These are phyloP conservation scores for Poeciliopsis turneri DNA, from an alignment of 2,797 vertebrate genomes.

Conservation along the genomic window DNA sequence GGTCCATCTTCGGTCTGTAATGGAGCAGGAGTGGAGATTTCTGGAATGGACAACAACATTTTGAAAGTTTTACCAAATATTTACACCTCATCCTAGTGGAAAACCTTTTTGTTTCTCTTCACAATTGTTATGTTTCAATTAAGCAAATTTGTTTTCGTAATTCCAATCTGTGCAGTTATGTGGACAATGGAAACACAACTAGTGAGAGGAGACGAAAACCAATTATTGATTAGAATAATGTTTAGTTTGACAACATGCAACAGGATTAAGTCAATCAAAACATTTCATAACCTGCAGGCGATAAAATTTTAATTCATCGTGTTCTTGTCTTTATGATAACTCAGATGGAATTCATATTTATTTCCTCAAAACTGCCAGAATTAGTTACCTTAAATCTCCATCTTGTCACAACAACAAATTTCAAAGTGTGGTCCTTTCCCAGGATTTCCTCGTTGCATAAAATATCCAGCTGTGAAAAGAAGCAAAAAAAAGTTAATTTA, in stretches of 20 bases:
- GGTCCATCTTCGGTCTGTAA: slow-evolving; percentile 99
- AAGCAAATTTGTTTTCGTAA: too few relatives aligned
- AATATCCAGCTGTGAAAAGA: slow-evolving; percentile 92
- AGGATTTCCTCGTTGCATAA: slow-evolving; percentile 99
- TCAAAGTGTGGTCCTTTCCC: slow-evolving; percentile 99
- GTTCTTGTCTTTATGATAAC: background rate
- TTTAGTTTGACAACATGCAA: background rate
- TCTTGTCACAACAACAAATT: slow-evolving; percentile 99
- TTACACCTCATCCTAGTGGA: too few relatives aligned
- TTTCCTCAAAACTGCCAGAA: background rate
- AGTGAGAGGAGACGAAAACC: background rate
- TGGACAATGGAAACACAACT: background rate
- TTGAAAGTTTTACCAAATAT: background rate
- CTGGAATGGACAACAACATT: slow-evolving; percentile 74
- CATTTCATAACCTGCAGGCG: background rate
- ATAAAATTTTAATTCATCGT: background rate
- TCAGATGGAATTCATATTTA: background rate
- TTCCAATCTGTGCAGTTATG: too few relatives aligned
- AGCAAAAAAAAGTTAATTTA: background rate
- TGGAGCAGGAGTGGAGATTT: slow-evolving; percentile 99
- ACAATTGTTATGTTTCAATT: too few relatives aligned
- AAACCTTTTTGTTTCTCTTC: too few relatives aligned
- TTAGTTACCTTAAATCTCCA: slow-evolving; percentile 98
- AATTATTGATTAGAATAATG: background rate
- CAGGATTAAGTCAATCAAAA: background rate